These are phyloP conservation scores for Hirudo medicinalis DNA, from an alignment of 1,140 invertebrate species.

Conservation along the genomic window DNA sequence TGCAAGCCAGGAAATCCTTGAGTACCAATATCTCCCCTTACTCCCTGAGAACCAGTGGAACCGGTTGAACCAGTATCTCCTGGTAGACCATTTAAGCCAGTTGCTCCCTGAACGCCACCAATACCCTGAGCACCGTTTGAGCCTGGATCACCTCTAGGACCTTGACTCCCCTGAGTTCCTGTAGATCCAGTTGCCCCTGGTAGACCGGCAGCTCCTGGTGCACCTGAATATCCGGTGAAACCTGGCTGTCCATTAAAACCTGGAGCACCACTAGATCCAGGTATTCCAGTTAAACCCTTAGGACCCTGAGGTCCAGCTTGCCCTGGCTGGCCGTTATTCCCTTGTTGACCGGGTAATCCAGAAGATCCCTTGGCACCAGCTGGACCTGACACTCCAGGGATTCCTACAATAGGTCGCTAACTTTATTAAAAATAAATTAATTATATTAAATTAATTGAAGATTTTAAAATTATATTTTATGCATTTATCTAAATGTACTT, in stretches of 20 bases:
- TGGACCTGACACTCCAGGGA: conserved; percentile 12
- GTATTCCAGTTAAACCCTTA: not conserved
- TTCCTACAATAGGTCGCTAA: not conserved
- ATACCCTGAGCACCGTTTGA: conserved; percentile 1
- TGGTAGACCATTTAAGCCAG: conserved; percentile 5
- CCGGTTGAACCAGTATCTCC: conserved; percentile 15
- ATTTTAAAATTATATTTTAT: too few relatives aligned
- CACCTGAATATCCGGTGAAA: not conserved
- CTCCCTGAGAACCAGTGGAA: conserved; percentile 10
- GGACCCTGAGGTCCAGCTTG: conserved; percentile 14
- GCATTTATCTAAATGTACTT: not conserved
- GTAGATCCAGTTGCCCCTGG: not conserved
- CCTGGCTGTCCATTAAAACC: conserved; percentile 10
- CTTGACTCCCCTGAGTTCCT: conserved; percentile 1
- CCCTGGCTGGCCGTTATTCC: conserved; percentile 17
- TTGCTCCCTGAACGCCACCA: conserved; percentile 11
- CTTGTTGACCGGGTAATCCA: conserved; percentile 27
- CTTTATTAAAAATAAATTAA: too few relatives aligned
- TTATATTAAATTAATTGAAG: too few relatives aligned
- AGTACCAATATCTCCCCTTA: not conserved
- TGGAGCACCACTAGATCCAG: not conserved
- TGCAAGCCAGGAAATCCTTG: conserved; percentile 5
- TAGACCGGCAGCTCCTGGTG: not conserved
- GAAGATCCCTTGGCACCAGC: conserved; percentile 33
- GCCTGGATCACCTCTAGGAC: conserved; percentile 6